Conservation (phyloP, 2,113 vertebrate genomes). For the Corythoichthys haematopterus region DNA sequence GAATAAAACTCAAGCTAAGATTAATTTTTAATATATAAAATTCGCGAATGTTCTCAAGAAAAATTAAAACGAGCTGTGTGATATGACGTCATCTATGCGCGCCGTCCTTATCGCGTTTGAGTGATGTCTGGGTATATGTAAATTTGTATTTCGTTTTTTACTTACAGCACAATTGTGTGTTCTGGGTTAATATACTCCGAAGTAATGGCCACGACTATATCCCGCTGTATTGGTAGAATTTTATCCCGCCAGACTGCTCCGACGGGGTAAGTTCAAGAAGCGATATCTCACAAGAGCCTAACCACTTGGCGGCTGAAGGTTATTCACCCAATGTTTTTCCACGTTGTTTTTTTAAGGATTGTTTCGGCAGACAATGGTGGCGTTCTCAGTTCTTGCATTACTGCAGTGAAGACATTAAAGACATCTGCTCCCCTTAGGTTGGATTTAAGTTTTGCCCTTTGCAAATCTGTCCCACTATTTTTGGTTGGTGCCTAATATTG, state of each 20-base stretch:
- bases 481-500: not conserved
- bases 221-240: slow-evolving; percentile 29
- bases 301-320: slow-evolving; percentile 28
- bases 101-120: not conserved
- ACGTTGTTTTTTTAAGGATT: slow-evolving; percentile 54
- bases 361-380: slow-evolving; percentile 40
- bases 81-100: slow-evolving; percentile 45
- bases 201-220: slow-evolving; percentile 48
- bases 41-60: slow-evolving; percentile 31
- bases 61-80: not conserved
- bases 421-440: slow-evolving; percentile 81
- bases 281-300: not conserved
- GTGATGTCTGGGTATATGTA: slow-evolving; percentile 9
- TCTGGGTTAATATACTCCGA: not conserved
- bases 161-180: not conserved
- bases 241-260: slow-evolving; percentile 32
- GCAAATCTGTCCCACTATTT: not conserved
- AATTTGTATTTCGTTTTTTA: not conserved
- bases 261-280: slow-evolving; percentile 45
- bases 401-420: slow-evolving; percentile 71
- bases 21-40: not conserved
- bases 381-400: slow-evolving; percentile 73
- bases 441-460: not conserved
- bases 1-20: not conserved
- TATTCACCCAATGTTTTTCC: not conserved